Conservation (phyloP, 2,888 invertebrate species). For the Lamellibrachia satsuma region DNA sequence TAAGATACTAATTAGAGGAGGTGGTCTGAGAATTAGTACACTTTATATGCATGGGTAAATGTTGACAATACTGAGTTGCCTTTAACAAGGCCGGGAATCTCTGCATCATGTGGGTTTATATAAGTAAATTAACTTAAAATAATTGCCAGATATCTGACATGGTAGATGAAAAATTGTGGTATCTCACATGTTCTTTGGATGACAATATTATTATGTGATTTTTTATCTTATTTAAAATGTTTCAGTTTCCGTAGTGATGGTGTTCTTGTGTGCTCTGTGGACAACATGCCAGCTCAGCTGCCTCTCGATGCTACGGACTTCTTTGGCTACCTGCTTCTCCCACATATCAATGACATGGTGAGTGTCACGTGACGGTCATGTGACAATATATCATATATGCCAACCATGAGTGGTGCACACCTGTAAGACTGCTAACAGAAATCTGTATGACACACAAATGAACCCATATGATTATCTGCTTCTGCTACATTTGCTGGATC, state of each 20-base stretch:
- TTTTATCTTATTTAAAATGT: constrained; percentile 25
- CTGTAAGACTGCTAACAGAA: too few species aligned
- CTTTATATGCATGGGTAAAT: not conserved
- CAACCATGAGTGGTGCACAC: too few species aligned
- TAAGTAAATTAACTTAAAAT: not conserved
- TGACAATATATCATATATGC: not conserved
- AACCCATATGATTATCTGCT: too few species aligned
- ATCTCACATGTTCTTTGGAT: not conserved
- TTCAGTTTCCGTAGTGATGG: constrained; percentile 92
- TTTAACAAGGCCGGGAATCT: not conserved
- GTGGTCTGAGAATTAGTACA: not conserved
- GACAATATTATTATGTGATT: not conserved
- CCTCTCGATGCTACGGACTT: constrained; percentile 97
- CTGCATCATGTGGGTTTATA: not conserved
- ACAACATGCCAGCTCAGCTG: constrained; percentile 99
- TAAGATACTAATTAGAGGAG: not conserved
- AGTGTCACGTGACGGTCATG: constrained; percentile 6
- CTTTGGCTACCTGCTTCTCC: constrained; percentile 91
- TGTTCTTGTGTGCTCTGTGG: constrained; percentile 98
- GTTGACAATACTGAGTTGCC: too few species aligned
- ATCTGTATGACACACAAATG: too few species aligned
- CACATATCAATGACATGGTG: constrained; percentile 86
- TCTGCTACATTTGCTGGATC: too few species aligned
- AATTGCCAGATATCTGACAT: not conserved
- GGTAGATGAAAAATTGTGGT: not conserved